Evolutionary conservation across 64 coral and sea anemone genomes (phyloP).

Genomic region (Catalaphyllia jardinei): DNA sequence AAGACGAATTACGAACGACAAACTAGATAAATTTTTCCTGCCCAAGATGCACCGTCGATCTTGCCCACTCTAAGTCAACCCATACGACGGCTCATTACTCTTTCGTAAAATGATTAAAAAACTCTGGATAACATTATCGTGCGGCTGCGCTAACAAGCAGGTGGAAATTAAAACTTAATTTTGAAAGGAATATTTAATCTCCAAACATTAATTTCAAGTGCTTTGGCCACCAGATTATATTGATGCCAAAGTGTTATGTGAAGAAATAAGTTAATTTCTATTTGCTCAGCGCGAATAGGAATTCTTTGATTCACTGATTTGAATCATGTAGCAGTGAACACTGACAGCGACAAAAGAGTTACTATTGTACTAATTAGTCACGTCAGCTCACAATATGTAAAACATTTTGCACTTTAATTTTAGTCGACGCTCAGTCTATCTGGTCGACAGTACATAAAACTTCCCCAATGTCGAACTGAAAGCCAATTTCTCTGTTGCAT

Average conservation of each 20-base stretch:
- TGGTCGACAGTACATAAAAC: too few relatives aligned
- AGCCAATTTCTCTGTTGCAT: too few relatives aligned
- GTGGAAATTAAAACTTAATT: slow-evolving; percentile 8
- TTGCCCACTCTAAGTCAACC: too few relatives aligned
- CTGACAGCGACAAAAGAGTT: neutral
- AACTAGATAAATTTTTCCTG: too few relatives aligned
- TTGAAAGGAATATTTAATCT: neutral
- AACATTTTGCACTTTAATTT: too few relatives aligned
- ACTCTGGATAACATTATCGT: neutral
- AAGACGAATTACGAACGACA: too few relatives aligned
- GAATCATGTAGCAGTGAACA: neutral
- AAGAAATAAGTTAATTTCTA: neutral
- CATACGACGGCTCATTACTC: too few relatives aligned
- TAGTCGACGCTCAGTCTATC: too few relatives aligned
- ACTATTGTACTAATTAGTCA: neutral
- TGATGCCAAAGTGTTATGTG: neutral
- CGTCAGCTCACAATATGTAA: neutral
- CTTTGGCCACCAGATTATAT: neutral
- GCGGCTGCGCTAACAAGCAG: neutral
- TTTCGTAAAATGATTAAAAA: neutral
- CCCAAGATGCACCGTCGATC: too few relatives aligned
- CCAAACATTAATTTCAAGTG: neutral
- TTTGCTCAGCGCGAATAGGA: too few relatives aligned
- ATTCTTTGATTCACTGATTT: neutral
- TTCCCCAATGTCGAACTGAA: too few relatives aligned